These are phyloP conservation scores for Lasioglossum villosulum DNA, from an alignment of 2,888 invertebrate species.

Conservation along the genomic window DNA sequence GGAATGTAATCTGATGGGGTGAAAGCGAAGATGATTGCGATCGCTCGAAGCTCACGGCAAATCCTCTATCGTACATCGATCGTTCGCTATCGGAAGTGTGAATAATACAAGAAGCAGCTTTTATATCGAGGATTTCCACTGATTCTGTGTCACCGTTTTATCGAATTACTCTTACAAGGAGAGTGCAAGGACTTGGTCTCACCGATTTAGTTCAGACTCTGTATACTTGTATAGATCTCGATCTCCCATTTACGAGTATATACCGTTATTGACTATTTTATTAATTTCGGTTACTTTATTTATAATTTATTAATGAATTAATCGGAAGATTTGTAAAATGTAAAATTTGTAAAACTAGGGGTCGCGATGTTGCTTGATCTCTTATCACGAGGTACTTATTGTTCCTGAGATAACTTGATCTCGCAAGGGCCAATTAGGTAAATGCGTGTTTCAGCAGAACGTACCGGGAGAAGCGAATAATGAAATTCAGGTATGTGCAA, in stretches of 20 bases:
- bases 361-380: slow-evolving; percentile 4
- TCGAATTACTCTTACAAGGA: too few species aligned
- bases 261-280: too few species aligned
- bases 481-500: not conserved
- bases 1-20: slow-evolving; percentile 55
- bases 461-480: not conserved
- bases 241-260: too few species aligned
- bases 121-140: not conserved
- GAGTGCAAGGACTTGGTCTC: too few species aligned
- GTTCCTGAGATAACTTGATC: not conserved
- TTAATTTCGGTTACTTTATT: too few species aligned
- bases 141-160: not conserved
- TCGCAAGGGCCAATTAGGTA: not conserved
- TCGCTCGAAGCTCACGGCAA: slow-evolving; percentile 58
- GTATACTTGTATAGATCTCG: too few species aligned
- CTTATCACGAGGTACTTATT: not conserved
- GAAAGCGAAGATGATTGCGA: slow-evolving; percentile 61
- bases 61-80: not conserved
- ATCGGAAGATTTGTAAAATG: too few species aligned
- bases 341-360: too few species aligned
- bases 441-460: not conserved
- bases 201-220: too few species aligned
- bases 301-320: too few species aligned
- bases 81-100: not conserved
- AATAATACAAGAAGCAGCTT: not conserved